A percentile compares a stretch with the other conserved stretches of the same genome.
Evolutionary conservation across 35 echinoderm and acorn worm genomes (phyloP).

Genomic region (Lytechinus variegatus): DNA sequence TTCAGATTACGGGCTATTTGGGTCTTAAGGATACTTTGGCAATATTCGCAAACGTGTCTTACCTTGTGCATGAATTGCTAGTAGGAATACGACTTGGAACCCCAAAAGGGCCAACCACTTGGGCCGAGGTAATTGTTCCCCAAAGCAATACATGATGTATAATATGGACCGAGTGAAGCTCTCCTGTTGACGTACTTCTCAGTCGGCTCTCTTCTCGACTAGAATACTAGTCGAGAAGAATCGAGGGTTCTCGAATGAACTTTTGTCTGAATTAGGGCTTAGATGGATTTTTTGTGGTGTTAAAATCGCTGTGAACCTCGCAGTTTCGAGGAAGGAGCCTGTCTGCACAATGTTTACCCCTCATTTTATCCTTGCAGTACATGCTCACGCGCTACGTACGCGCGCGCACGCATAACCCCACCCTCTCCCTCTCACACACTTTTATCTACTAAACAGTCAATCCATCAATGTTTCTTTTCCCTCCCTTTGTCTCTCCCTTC

Average conservation of each 20-base stretch:
- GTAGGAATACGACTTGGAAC: not conserved
- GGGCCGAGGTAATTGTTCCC: not conserved
- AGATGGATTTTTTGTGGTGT: not conserved
- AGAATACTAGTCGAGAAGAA: not conserved
- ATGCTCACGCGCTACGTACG: not conserved
- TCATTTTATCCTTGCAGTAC: not conserved
- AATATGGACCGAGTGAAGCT: conserved; percentile 30
- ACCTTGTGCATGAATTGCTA: conserved; percentile 1
- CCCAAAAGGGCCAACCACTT: not conserved
- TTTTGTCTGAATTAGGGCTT: not conserved
- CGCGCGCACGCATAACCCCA: not conserved
- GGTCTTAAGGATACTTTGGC: too few species aligned
- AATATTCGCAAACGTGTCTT: not conserved
- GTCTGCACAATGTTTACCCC: not conserved
- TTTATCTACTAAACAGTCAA: too few species aligned
- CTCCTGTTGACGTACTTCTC: not conserved
- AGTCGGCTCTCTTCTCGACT: not conserved
- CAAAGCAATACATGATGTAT: conserved; percentile 50
- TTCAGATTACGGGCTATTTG: too few species aligned
- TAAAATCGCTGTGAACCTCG: too few species aligned
- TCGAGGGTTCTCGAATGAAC: not conserved
- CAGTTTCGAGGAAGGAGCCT: too few species aligned
- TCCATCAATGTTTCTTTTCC: too few species aligned
- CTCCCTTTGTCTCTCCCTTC: too few species aligned
- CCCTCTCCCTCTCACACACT: too few species aligned